Percentiles rank a stretch among this genome's conserved stretches.
These are phyloP conservation scores for Picathartes gymnocephalus DNA, from an alignment of 2,113 vertebrate species.

Conservation along the genomic window DNA sequence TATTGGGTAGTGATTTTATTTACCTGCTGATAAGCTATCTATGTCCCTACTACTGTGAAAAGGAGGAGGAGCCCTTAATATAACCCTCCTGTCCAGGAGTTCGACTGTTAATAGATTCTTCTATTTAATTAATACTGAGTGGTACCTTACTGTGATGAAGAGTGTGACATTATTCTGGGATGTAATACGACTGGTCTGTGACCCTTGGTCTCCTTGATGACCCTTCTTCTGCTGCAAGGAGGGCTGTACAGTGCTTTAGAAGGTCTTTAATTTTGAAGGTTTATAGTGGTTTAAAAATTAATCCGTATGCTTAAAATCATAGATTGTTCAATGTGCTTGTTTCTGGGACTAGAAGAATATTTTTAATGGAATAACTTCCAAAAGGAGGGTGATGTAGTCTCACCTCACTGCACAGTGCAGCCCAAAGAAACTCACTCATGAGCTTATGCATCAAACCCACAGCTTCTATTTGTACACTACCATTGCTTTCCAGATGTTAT, in stretches of 20 bases:
- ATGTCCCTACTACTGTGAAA: neutral
- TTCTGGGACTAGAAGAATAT: neutral
- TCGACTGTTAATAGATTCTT: neutral
- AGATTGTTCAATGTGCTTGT: neutral
- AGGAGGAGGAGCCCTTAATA: neutral
- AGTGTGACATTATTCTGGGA: neutral
- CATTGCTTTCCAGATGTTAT: neutral
- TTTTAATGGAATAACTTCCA: neutral
- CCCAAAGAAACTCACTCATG: neutral
- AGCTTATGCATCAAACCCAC: neutral
- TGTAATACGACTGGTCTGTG: neutral
- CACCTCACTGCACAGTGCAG: neutral
- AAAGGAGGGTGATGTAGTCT: neutral
- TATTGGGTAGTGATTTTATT: neutral
- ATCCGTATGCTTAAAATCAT: neutral
- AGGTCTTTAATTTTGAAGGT: neutral
- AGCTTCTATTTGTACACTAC: neutral
- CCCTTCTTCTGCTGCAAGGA: neutral
- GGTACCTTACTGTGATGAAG: neutral
- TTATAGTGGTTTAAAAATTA: neutral
- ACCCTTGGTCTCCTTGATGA: neutral
- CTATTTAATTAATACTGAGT: neutral
- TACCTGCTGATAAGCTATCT: neutral
- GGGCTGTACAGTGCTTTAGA: neutral
- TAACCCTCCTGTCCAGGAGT: neutral